These are phyloP conservation scores for Knipowitschia caucasica DNA, from an alignment of 2,797 vertebrate species.

Conservation along the genomic window DNA sequence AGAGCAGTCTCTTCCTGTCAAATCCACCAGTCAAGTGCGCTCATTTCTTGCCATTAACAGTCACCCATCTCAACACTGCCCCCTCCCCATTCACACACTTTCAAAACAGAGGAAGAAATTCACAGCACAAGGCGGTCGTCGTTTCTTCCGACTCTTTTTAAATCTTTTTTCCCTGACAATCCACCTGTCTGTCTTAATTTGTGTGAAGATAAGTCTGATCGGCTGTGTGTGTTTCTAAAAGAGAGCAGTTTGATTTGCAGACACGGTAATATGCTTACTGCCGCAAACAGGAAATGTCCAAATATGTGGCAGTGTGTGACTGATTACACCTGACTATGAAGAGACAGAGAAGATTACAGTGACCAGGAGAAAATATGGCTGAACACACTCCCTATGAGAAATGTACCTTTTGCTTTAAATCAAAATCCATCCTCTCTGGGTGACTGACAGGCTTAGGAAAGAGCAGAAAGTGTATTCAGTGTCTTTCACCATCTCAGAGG, in stretches of 20 bases:
- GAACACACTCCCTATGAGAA: conserved; percentile 57
- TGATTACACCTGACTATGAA: conserved; percentile 66
- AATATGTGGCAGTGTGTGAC: conserved; percentile 65
- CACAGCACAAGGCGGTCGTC: conserved; percentile 63
- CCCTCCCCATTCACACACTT: conserved; percentile 54
- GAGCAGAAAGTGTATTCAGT: conserved; percentile 65
- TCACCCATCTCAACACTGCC: conserved; percentile 41
- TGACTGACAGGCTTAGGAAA: conserved; percentile 68
- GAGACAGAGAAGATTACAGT: conserved; percentile 64
- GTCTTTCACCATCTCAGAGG: conserved; percentile 57
- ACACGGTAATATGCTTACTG: conserved; percentile 56
- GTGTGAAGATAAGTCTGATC: conserved; percentile 65
- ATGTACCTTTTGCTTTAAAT: conserved; percentile 59
- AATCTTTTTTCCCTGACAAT: conserved; percentile 68
- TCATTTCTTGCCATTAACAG: conserved; percentile 78
- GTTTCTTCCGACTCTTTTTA: conserved; percentile 61
- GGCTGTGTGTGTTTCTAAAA: conserved; percentile 51
- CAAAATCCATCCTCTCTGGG: conserved; percentile 46
- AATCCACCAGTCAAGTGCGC: conserved; percentile 73
- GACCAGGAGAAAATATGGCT: conserved; percentile 57
- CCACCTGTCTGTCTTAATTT: conserved; percentile 74
- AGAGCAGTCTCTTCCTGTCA: conserved; percentile 79
- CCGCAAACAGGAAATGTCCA: conserved; percentile 67
- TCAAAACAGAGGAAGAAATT: conserved; percentile 48
- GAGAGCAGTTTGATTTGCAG: conserved; percentile 42